Conservation (phyloP, 92 coral and sea anemone species). For the Heteractis magnifica region DNA sequence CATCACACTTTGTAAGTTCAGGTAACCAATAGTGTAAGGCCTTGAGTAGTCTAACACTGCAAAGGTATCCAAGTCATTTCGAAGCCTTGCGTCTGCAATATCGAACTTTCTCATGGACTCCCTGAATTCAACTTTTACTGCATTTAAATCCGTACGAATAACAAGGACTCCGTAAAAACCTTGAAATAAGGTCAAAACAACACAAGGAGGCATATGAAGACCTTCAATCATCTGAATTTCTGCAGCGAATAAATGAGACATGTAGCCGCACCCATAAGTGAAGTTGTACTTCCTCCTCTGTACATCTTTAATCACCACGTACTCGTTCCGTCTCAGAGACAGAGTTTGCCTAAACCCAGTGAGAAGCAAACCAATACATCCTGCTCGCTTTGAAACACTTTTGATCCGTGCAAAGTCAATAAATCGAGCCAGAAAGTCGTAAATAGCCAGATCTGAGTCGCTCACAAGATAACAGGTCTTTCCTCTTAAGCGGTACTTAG, state of each 20-base stretch:
- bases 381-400: constrained; percentile 72
- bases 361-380: constrained; percentile 80
- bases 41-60: constrained; percentile 89
- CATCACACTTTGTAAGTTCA: constrained; percentile 84
- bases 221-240: constrained; percentile 57
- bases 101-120: constrained; percentile 89
- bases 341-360: constrained; percentile 71
- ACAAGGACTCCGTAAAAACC: constrained; percentile 87
- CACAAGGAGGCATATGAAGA: constrained; percentile 64
- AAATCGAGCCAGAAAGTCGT: constrained; percentile 63
- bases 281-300: constrained; percentile 57
- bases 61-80: constrained; percentile 63
- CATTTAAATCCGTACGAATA: constrained; percentile 53
- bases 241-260: constrained; percentile 75
- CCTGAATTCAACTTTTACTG: constrained; percentile 69
- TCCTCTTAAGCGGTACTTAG: constrained; percentile 78
- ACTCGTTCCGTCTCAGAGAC: constrained; percentile 52
- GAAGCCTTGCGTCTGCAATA: constrained; percentile 68
- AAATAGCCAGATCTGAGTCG: constrained; percentile 68
- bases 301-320: constrained; percentile 62
- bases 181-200: constrained; percentile 75
- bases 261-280: constrained; percentile 89
- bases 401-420: constrained; percentile 74
- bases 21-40: constrained; percentile 85
- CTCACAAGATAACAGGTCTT: constrained; percentile 79